phyloP scores from a whole-genome alignment of 2,113 vertebrate species.

The Campylorhamphus procurvoides region DNA sequence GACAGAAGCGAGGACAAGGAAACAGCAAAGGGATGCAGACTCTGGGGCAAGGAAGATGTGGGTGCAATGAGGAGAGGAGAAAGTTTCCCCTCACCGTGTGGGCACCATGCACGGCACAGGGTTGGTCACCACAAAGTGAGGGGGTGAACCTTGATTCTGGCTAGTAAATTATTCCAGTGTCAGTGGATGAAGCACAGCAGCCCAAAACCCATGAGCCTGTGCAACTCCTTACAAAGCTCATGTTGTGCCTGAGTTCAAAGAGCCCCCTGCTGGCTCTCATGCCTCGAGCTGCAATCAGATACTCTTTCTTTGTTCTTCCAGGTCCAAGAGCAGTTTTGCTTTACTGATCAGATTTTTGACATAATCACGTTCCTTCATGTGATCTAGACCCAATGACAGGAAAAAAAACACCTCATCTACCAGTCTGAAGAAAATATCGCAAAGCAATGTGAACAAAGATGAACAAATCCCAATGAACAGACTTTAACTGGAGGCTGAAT shows the following conservation, averaged over 20 bases:
- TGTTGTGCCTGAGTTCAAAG: background rate
- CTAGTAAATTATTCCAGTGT: background rate
- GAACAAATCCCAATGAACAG: background rate
- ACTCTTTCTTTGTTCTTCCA: background rate
- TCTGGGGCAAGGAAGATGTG: accelerated
- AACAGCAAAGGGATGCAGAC: background rate
- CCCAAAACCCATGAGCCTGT: background rate
- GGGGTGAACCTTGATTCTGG: background rate
- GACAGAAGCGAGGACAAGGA: background rate
- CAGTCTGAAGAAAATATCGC: background rate
- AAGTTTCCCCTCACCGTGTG: accelerated
- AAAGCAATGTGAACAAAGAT: background rate
- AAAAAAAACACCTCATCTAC: background rate
- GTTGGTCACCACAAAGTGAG: accelerated
- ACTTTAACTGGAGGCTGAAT: background rate
- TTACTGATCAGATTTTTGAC: background rate
- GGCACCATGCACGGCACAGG: accelerated
- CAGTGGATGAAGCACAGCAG: background rate
- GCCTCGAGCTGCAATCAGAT: background rate
- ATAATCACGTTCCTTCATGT: background rate
- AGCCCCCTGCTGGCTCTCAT: background rate
- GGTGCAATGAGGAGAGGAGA: accelerated
- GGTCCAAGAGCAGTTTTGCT: background rate
- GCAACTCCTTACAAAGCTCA: background rate
- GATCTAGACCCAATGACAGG: background rate